phyloP scores from a whole-genome alignment of 2,888 invertebrate genomes.

The Lasioglossum pauxillum region DNA sequence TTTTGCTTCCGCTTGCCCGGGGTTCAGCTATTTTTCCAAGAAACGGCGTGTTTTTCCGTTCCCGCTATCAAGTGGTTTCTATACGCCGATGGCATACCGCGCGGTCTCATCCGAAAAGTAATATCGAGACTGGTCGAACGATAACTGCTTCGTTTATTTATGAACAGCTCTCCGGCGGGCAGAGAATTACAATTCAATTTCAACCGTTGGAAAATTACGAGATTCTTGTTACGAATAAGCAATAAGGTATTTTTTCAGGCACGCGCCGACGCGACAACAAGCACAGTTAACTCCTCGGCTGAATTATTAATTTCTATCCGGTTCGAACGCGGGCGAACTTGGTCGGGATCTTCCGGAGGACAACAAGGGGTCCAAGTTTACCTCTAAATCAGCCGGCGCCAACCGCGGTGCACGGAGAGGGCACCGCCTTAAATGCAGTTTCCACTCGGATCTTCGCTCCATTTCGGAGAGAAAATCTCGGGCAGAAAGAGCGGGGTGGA shows the following conservation, averaged over 20 bases:
- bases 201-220: not conserved
- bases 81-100: not conserved
- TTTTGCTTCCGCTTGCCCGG: not conserved
- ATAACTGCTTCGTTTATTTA: not conserved
- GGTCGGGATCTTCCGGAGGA: slow-evolving; percentile 18
- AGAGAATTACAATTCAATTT: not conserved
- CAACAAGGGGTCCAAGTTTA: slow-evolving; percentile 48
- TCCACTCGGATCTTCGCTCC: slow-evolving; percentile 56
- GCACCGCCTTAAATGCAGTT: slow-evolving; percentile 69
- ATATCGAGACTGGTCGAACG: not conserved
- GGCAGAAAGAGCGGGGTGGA: slow-evolving; percentile 34
- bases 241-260: not conserved
- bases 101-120: not conserved
- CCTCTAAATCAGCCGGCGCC: slow-evolving; percentile 68
- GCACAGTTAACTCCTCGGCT: slow-evolving; percentile 29
- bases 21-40: slow-evolving; percentile 2
- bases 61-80: not conserved
- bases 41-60: not conserved
- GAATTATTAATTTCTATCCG: slow-evolving; percentile 54
- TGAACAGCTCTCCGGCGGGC: not conserved
- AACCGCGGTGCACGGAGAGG: slow-evolving; percentile 47
- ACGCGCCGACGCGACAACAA: slow-evolving; percentile 7
- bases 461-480: slow-evolving; percentile 29
- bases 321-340: slow-evolving; percentile 28
- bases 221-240: no score